Conservation (phyloP, 2,113 vertebrate genomes). For the Micromys minutus region DNA sequence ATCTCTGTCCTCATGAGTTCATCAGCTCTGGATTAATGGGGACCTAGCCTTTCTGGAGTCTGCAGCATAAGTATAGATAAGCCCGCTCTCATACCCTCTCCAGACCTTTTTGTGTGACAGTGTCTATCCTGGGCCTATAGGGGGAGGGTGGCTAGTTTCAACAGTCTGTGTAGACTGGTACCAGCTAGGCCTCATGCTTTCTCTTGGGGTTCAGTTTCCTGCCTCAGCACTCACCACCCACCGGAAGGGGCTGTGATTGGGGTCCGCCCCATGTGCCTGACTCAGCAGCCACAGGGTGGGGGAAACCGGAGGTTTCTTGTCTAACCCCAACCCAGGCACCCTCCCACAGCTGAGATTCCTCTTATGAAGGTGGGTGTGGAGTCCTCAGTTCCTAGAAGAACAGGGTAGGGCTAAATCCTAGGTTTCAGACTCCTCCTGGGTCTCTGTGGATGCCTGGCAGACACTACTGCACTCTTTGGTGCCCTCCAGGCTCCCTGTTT, state of each 20-base stretch:
- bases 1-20: not conserved
- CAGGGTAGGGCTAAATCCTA: not conserved
- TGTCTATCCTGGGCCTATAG: too few species aligned
- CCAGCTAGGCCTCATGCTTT: not conserved
- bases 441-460: too few species aligned
- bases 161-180: not conserved
- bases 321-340: not conserved
- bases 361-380: not conserved
- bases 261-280: slow-evolving; percentile 27
- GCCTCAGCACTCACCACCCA: not conserved
- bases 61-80: not conserved
- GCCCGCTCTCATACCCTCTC: accelerated
- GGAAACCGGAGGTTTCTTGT: not conserved
- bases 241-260: slow-evolving; percentile 44
- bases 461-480: too few species aligned
- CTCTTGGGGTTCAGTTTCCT: not conserved
- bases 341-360: not conserved
- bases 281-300: slow-evolving; percentile 60
- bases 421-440: not conserved
- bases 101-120: not conserved
- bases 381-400: not conserved
- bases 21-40: not conserved
- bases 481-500: too few species aligned
- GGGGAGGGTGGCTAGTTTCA: not conserved
- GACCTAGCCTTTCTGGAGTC: not conserved